Percentiles rank a stretch among this genome's conserved stretches.
These are phyloP conservation scores for Holocentrus rufus DNA, from an alignment of 2,797 vertebrate genomes.

Conservation along the genomic window DNA sequence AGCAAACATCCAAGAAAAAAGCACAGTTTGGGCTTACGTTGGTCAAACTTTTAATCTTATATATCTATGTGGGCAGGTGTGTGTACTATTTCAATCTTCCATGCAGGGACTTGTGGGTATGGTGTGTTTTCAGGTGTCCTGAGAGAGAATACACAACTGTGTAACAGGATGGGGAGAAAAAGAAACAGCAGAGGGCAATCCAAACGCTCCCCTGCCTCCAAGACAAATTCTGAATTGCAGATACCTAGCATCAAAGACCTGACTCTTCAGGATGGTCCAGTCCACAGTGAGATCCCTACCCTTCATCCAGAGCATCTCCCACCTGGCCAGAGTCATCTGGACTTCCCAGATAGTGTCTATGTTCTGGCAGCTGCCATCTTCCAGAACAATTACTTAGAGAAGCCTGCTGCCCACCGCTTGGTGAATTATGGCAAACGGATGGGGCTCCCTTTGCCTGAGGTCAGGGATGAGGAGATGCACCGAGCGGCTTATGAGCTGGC, in stretches of 20 bases:
- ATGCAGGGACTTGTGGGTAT: background rate
- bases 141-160: conserved; percentile 17
- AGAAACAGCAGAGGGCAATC: conserved; percentile 13
- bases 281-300: conserved; percentile 19
- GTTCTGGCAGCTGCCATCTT: conserved; percentile 88
- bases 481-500: conserved; percentile 84
- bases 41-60: background rate
- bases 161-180: conserved; percentile 69
- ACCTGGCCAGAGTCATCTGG: conserved; percentile 33
- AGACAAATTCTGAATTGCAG: conserved; percentile 36
- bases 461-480: conserved; percentile 77
- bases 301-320: conserved; percentile 47
- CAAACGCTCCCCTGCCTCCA: conserved; percentile 30
- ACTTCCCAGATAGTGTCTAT: conserved; percentile 83
- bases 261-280: conserved; percentile 41
- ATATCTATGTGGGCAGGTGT: conserved; percentile 2
- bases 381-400: conserved; percentile 83
- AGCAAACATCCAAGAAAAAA: background rate
- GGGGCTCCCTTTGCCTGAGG: conserved; percentile 46
- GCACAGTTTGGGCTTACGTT: background rate
- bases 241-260: conserved; percentile 54
- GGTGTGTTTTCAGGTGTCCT: conserved; percentile 41
- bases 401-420: conserved; percentile 71
- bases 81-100: background rate
- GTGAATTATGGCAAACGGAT: conserved; percentile 81